Percentiles rank a stretch among this genome's conserved stretches.
Conservation (phyloP, 2,797 vertebrate genomes). For the Pterois miles region DNA sequence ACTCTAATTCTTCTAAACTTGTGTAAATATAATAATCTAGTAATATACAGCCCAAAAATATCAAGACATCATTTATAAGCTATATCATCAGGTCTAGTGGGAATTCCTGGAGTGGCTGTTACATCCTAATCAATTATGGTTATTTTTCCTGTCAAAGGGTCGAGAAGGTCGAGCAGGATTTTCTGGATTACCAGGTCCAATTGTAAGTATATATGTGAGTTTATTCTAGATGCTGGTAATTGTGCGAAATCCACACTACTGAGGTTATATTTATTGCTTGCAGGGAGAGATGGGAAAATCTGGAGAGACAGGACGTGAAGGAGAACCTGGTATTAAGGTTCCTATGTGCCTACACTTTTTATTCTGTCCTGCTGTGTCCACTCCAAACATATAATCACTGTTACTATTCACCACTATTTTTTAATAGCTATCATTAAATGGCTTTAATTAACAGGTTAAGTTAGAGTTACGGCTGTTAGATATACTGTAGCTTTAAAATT, state of each 20-base stretch:
- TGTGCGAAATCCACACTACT: not conserved
- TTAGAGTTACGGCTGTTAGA: not conserved
- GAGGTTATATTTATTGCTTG: constrained; percentile 14
- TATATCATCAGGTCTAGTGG: not conserved
- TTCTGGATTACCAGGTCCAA: constrained; percentile 76
- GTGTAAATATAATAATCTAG: no score
- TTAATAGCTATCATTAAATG: not conserved
- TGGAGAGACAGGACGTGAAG: constrained; percentile 80
- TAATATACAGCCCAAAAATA: no score
- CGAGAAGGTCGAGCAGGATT: constrained; percentile 78
- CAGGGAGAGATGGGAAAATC: constrained; percentile 83
- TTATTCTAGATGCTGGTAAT: not conserved
- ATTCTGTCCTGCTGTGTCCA: constrained; percentile 21
- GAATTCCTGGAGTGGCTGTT: not conserved
- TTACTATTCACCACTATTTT: not conserved
- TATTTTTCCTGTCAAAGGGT: constrained; percentile 69
- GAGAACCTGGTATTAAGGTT: constrained; percentile 88
- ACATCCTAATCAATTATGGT: not conserved
- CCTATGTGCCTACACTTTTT: constrained; percentile 71
- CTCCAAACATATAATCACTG: not conserved
- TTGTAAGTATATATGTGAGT: constrained; percentile 71
- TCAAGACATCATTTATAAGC: no score
- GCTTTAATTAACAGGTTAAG: not conserved
- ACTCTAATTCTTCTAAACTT: no score
- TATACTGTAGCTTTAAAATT: not conserved